Base-by-base conservation (phyloP, 2,797 vertebrate genomes). In the Pipistrellus pipistrellus region DNA sequence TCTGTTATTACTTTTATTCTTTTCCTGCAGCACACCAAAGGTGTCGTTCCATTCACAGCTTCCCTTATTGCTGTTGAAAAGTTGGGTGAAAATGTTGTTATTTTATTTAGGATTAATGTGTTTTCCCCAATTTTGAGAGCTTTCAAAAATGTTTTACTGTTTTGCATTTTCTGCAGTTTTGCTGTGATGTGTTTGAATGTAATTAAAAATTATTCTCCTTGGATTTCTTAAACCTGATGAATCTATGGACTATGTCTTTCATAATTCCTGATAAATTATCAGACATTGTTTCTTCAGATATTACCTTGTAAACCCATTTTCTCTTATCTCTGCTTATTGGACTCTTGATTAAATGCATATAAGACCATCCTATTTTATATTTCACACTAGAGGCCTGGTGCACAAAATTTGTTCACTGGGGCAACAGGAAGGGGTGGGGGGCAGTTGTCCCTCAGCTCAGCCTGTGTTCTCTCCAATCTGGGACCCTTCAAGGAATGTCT, bases 151-250 rank as follows among this genome's bases (percentile, higher is more conserved):
- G 21, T 81, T 23, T 93, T 59, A 57, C 35, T 78, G 38, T 48
- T 25, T 93, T 87, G 17, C 11, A n/a, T 83, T 82, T 41, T 41
- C 4, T 86, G 38, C 41, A 80, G 2, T 80, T 93, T 88, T 85
- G 53, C 73, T 80, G 18, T 88, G 64, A 30, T 51, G 11, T 87
- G 77, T 78, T 48, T 57, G 18, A 78, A 72, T 83, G 18, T 68
- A 89, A 73, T 71, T 75, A 12, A 13, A 57, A 59, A 23, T 66
- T 14, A 66, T 48, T 32, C 41, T 69, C 0, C 66, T 62, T 83
- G 17, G 12, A 57, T 76, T 76, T 89, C 25, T 75, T 66, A 23
- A 8, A 27, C 20, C 14, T 66, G 76, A 82, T 69, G 23, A 69
- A 68, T 95, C 13, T 78, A 14, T 53, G 66, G 11, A 44, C 55